These are phyloP conservation scores for Gambusia holbrooki DNA, from an alignment of 2,113 vertebrate genomes.

Conservation along the genomic window DNA sequence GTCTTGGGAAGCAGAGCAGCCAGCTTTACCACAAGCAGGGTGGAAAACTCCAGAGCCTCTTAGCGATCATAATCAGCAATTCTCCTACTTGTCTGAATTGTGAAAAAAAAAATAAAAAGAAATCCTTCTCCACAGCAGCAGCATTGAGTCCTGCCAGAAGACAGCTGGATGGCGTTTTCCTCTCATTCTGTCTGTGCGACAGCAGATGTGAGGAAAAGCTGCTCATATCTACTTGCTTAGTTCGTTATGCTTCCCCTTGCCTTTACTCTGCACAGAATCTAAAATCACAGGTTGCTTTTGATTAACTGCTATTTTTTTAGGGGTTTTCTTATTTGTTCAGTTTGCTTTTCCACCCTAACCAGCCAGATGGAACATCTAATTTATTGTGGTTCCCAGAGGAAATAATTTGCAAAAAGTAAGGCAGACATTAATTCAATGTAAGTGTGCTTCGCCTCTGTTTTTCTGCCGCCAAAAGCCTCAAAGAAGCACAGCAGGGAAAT, in stretches of 20 bases:
- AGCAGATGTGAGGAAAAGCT: constrained; percentile 15
- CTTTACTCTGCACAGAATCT: constrained; percentile 21
- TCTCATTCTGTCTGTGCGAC: constrained; percentile 8
- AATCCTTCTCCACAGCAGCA: constrained; percentile 30
- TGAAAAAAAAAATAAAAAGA: constrained; percentile 1
- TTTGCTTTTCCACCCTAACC: constrained; percentile 6
- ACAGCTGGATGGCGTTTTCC: constrained; percentile 35
- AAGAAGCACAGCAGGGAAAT: constrained; percentile 44
- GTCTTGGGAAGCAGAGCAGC: constrained; percentile 49
- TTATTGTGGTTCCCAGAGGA: constrained; percentile 45
- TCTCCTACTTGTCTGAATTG: constrained; percentile 47
- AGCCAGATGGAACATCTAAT: constrained; percentile 47
- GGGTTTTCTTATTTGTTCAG: neutral
- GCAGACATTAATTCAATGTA: constrained; percentile 56
- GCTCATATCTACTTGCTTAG: constrained; percentile 23
- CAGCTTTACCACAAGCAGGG: constrained; percentile 55
- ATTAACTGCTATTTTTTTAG: constrained; percentile 32
- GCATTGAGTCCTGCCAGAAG: constrained; percentile 34
- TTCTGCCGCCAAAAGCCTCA: constrained; percentile 28
- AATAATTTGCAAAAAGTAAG: constrained; percentile 49
- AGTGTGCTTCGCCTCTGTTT: constrained; percentile 40
- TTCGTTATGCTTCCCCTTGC: constrained; percentile 14
- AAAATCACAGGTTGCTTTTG: constrained; percentile 20
- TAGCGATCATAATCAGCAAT: constrained; percentile 55
- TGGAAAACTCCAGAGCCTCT: constrained; percentile 56